phyloP scores from a whole-genome alignment of 2,888 invertebrate genomes.

The Rotaria socialis region DNA sequence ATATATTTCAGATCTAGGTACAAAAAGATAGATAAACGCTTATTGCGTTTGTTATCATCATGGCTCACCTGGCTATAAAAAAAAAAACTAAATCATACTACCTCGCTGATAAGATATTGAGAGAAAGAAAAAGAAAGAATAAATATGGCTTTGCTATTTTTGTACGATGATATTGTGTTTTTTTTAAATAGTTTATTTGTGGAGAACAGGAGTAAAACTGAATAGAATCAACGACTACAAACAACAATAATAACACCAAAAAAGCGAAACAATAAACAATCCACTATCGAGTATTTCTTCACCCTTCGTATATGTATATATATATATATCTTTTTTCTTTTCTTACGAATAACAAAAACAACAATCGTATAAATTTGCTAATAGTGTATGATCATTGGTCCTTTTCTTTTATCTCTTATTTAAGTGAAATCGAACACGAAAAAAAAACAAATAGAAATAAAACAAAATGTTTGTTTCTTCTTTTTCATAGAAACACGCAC shows the following conservation, averaged over 20 bases:
- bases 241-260: not conserved
- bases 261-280: slow-evolving; percentile 5
- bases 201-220: not conserved
- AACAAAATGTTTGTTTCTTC: not conserved
- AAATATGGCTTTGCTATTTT: not conserved
- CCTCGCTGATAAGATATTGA: not conserved
- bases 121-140: not conserved
- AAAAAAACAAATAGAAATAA: slow-evolving; percentile 22
- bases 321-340: not conserved
- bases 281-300: not conserved
- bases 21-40: not conserved
- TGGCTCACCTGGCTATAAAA: not conserved
- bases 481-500: not conserved
- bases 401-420: not conserved
- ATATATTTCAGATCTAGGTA: not conserved
- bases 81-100: not conserved
- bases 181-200: not conserved
- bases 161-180: not conserved
- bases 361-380: not conserved
- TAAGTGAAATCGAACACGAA: not conserved
- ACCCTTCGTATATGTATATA: not conserved
- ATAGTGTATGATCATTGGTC: not conserved
- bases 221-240: slow-evolving; percentile 6
- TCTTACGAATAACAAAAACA: not conserved
- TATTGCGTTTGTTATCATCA: not conserved